Evolutionary conservation across 1,140 invertebrate species (phyloP).

Genomic region (Zaprionus ornatus): DNA sequence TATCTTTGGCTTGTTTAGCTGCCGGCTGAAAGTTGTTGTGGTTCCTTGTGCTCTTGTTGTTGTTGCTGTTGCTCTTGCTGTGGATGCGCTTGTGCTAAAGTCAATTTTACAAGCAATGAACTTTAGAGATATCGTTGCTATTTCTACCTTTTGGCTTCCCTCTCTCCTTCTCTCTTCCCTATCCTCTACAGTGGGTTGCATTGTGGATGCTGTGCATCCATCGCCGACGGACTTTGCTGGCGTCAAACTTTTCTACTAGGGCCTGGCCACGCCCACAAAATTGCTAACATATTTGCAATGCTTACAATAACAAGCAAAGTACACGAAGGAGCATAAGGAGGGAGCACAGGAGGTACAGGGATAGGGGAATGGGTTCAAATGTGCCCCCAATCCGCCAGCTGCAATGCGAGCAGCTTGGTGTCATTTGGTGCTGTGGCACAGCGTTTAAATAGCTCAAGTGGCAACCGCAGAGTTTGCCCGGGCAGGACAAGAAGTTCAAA

Average conservation of each 20-base stretch:
- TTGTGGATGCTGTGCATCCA: slow-evolving; percentile 31
- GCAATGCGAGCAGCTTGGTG: slow-evolving; percentile 23
- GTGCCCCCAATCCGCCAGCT: slow-evolving; percentile 10
- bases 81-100: slow-evolving; percentile 57
- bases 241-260: slow-evolving; percentile 73
- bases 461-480: slow-evolving; percentile 24
- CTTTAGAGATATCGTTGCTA: slow-evolving; percentile 62
- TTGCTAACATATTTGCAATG: slow-evolving; percentile 66
- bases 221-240: slow-evolving; percentile 51
- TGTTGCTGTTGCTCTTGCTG: slow-evolving; percentile 14
- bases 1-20: slow-evolving; percentile 75
- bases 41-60: slow-evolving; percentile 11
- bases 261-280: slow-evolving; percentile 70
- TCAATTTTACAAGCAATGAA: slow-evolving; percentile 81
- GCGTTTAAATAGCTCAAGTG: slow-evolving; percentile 72
- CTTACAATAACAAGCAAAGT: slow-evolving; percentile 31
- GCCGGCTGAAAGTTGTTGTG: slow-evolving; percentile 51
- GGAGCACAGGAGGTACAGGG: neutral
- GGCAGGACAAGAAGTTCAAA: neutral
- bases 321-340: neutral
- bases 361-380: neutral
- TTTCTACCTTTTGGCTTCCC: slow-evolving; percentile 9
- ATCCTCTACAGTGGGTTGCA: neutral
- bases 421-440: slow-evolving; percentile 62
- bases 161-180: neutral